These are phyloP conservation scores for Drosophila kuntzei DNA, from an alignment of 2,888 invertebrate genomes.

Conservation along the genomic window DNA sequence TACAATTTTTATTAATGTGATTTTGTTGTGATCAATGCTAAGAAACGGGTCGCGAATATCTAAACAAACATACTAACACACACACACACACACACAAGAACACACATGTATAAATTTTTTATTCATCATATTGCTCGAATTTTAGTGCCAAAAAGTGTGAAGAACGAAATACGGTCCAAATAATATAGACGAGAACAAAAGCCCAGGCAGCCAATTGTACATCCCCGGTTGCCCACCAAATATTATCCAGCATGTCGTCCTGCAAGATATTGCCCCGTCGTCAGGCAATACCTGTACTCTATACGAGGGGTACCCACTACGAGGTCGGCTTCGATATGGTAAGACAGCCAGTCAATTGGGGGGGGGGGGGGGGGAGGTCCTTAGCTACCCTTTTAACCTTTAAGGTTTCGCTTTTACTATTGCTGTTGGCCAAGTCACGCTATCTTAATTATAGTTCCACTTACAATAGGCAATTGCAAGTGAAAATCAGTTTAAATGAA, in stretches of 20 bases:
- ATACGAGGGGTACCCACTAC: constrained; percentile 92
- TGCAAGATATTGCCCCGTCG: constrained; percentile 86
- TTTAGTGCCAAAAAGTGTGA: constrained; percentile 16
- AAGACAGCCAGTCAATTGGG: constrained; percentile 83
- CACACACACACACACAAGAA: neutral
- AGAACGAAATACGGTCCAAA: constrained; percentile 28
- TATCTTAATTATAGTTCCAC: neutral
- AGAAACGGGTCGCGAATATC: neutral
- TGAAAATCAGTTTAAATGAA: neutral
- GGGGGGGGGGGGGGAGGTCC: no score
- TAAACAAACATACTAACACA: constrained; percentile 1
- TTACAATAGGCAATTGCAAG: neutral
- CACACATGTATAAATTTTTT: neutral
- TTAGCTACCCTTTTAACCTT: neutral
- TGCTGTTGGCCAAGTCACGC: constrained; percentile 5
- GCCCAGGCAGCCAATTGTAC: constrained; percentile 11
- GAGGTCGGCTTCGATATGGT: constrained; percentile 95
- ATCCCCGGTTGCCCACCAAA: constrained; percentile 40
- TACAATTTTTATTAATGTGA: constrained; percentile 8
- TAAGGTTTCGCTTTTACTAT: neutral
- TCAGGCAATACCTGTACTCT: constrained; percentile 91
- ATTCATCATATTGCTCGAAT: constrained; percentile 9
- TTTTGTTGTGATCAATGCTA: constrained; percentile 1
- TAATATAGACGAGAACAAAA: constrained; percentile 12
- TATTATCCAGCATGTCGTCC: constrained; percentile 54